Conservation (phyloP, 2,113 vertebrate genomes). For the Plecturocebus donacophilus region DNA sequence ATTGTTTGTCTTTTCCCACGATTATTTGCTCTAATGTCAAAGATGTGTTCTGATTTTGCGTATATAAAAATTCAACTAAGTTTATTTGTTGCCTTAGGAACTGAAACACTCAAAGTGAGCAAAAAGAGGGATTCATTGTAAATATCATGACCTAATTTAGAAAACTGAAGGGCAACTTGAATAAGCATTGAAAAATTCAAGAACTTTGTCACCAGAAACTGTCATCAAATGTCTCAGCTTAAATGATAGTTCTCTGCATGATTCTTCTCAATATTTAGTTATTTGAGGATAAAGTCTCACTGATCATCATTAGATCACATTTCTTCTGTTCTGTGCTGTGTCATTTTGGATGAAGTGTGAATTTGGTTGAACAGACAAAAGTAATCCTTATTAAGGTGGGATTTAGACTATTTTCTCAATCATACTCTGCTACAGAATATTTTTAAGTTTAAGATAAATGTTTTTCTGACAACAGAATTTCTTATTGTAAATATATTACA, state of each 20-base stretch:
- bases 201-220: neutral
- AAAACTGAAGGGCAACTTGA: neutral
- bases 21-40: neutral
- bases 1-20: neutral
- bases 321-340: neutral
- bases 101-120: neutral
- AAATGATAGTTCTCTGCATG: neutral
- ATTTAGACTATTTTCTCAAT: neutral
- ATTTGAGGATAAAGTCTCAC: neutral
- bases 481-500: neutral
- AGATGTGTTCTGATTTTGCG: neutral
- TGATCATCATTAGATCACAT: neutral
- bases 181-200: neutral
- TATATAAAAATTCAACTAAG: neutral
- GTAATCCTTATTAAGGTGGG: neutral
- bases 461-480: neutral
- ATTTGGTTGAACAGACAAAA: neutral
- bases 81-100: neutral
- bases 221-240: neutral
- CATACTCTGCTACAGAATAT: neutral
- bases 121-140: neutral
- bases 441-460: neutral
- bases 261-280: constrained; percentile 7
- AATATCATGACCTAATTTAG: neutral
- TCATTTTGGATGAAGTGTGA: neutral